Evolutionary conservation across 2,797 vertebrate genomes (phyloP), one percentile per base, ranked within the genome.

Genomic region (Argya squamiceps): DNA sequence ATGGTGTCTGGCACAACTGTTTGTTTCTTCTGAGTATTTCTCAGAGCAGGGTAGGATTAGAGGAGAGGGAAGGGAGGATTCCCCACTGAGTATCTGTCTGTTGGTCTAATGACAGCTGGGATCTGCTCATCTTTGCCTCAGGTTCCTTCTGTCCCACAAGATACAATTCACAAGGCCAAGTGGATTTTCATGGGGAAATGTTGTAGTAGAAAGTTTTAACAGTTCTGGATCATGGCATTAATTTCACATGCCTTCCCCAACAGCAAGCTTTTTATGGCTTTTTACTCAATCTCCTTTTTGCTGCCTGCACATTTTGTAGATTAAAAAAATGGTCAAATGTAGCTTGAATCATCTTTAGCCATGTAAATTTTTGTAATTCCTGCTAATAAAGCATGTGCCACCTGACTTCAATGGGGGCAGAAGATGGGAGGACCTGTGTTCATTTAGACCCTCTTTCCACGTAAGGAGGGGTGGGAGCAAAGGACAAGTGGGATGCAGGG

Each of bases 11-110:
- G 80, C 76, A 82, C 49, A 67, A 82, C 22, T 73, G 89, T 83
- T 87, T 94, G 84, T 94, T 97, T 95, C 75, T 93, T 89, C 56
- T 2, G 30, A 92, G 53, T 74, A 19, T 91, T 80, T 89, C 53
- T 87, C 36, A 43, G 53, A 64, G n/a, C 70, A 53, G 49, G 53
- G 49, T 18, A 67, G 21, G 80, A 69, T 84, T 84, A 77, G 64
- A 80, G 70, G 55, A 81, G 65, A 81, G 58, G 10, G 68, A 58
- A 84, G 69, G 69, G 64, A 81, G 71, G 79, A 69, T 67, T 92
- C 47, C 63, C 58, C 37, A n/a, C 53, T 3, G 11, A 59, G 55
- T 49, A 30, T 56, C 50, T 93, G 74, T 21, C 68, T 13, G 2
- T 47, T 71, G 91, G 43, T 77, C 52, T 84, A 20, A 34, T 39